These are phyloP conservation scores for Crypturellus tataupa DNA, from an alignment of 2,797 vertebrate species.

Conservation along the genomic window DNA sequence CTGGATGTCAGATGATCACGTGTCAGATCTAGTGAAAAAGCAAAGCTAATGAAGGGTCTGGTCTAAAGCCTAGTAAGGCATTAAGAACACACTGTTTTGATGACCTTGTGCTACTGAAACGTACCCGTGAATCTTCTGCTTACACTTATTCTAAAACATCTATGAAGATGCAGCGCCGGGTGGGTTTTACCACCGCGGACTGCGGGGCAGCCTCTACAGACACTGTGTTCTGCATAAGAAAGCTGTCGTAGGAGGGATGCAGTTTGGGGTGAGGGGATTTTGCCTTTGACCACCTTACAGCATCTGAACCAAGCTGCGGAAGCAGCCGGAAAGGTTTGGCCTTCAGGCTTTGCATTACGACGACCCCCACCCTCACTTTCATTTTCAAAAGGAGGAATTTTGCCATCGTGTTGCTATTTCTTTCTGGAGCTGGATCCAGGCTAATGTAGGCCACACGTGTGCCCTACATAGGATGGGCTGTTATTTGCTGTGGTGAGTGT, in stretches of 20 bases:
- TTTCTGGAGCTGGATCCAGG: background rate
- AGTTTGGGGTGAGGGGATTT: background rate
- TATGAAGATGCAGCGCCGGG: background rate
- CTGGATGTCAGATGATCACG: background rate
- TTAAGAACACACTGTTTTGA: background rate
- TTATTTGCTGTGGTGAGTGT: background rate
- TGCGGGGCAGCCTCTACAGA: background rate
- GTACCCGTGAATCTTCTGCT: background rate
- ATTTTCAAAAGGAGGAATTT: background rate
- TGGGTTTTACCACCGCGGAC: background rate
- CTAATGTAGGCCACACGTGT: background rate
- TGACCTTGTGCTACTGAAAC: background rate
- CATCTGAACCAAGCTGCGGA: background rate
- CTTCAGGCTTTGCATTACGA: background rate
- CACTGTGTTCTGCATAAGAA: accelerated
- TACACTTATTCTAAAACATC: background rate
- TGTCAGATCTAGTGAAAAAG: background rate
- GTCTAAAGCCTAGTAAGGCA: background rate
- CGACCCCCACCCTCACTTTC: background rate
- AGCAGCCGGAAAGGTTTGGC: background rate
- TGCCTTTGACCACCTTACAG: background rate
- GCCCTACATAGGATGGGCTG: background rate
- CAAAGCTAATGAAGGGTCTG: background rate
- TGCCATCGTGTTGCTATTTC: background rate
- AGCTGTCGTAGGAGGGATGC: background rate